A percentile compares a stretch with the other conserved stretches of the same genome.
phyloP scores from a whole-genome alignment of 2,113 vertebrate genomes.

The Nyctibius bracteatus region DNA sequence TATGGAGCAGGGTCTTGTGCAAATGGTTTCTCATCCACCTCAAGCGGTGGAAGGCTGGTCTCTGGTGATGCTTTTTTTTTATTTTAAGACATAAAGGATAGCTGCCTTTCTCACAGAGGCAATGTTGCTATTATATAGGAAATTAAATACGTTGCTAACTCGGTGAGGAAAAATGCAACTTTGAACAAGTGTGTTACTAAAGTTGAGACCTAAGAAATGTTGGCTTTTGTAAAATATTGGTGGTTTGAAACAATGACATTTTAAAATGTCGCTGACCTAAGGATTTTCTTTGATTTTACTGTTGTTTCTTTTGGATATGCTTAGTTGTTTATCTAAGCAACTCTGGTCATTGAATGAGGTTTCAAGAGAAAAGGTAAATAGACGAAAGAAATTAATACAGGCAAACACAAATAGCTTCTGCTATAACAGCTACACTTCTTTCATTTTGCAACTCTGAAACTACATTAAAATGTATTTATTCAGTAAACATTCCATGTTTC shows the following conservation, averaged over 20 bases:
- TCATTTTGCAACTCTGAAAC: background rate
- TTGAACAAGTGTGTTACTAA: background rate
- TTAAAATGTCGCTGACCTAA: constrained; percentile 60
- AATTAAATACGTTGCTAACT: background rate
- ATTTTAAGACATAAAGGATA: background rate
- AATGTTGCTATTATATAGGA: background rate
- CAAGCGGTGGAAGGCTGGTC: background rate
- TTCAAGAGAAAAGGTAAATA: constrained; percentile 59
- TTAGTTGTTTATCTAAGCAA: constrained; percentile 63
- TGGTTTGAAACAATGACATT: constrained; percentile 51
- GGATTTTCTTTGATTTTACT: constrained; percentile 65
- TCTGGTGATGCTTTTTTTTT: fast-evolving
- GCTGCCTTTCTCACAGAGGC: background rate
- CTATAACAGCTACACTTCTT: background rate
- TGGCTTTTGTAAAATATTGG: constrained; percentile 40
- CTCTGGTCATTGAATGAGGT: constrained; percentile 31
- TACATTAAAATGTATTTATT: background rate
- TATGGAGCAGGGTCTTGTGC: background rate
- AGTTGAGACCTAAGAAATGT: background rate
- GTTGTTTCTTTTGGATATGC: constrained; percentile 69
- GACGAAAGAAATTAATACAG: constrained; percentile 29
- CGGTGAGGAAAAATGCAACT: background rate
- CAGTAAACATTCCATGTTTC: background rate
- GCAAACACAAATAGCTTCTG: constrained; percentile 23
- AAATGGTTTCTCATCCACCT: background rate